Percentiles rank a stretch among this genome's conserved stretches.
These are phyloP conservation scores for Cherax destructor DNA, from an alignment of 1,140 invertebrate genomes.

Conservation along the genomic window DNA sequence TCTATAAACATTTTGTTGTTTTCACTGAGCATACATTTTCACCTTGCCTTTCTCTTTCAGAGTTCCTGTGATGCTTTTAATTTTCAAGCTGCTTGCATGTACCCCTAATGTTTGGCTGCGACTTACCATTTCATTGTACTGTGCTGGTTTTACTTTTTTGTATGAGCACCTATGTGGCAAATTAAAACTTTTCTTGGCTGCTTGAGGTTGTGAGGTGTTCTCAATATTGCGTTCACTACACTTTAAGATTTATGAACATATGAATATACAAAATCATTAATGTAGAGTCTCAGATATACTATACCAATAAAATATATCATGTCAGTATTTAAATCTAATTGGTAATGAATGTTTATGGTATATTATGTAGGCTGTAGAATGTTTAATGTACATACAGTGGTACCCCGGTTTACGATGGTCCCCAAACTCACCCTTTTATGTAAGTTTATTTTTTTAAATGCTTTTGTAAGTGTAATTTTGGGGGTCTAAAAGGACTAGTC, in stretches of 20 bases:
- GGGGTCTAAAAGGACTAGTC: too few relatives aligned
- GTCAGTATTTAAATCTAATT: not conserved
- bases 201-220: not conserved
- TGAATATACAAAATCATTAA: not conserved
- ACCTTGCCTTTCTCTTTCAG: conserved; percentile 61
- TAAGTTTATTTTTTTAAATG: too few relatives aligned
- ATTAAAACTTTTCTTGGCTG: not conserved
- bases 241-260: not conserved
- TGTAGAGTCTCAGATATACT: not conserved
- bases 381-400: too few relatives aligned
- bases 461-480: too few relatives aligned
- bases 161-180: conserved; percentile 12
- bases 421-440: too few relatives aligned
- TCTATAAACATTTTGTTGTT: not conserved
- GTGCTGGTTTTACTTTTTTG: conserved; percentile 27
- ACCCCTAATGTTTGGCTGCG: conserved; percentile 40
- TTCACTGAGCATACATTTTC: conserved; percentile 22
- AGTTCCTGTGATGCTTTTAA: conserved; percentile 56
- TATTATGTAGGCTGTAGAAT: too few relatives aligned
- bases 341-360: too few relatives aligned
- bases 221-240: not conserved
- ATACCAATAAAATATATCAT: too few relatives aligned
- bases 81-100: conserved; percentile 58
- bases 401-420: too few relatives aligned
- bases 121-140: conserved; percentile 22